Conservation (phyloP, 2,888 invertebrate species). For the Rhingia campestris region DNA sequence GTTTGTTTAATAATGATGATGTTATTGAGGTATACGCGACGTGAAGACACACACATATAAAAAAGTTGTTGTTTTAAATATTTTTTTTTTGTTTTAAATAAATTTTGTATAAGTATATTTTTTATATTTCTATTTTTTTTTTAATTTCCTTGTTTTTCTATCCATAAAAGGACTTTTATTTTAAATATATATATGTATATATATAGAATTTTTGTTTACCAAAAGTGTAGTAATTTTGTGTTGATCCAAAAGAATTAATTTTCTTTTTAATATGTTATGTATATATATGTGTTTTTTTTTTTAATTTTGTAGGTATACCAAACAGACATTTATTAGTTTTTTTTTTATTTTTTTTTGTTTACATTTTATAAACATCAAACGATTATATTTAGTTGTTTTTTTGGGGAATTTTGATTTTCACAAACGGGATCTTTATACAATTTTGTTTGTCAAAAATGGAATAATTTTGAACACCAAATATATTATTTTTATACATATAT, state of each 20-base stretch:
- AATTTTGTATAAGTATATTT: conserved; percentile 71
- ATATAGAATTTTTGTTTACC: conserved; percentile 46
- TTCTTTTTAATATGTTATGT: conserved; percentile 52
- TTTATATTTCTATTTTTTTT: conserved; percentile 71
- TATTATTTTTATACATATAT: conserved; percentile 37
- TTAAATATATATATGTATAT: conserved; percentile 57
- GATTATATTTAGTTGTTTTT: conserved; percentile 63
- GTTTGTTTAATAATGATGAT: conserved; percentile 75
- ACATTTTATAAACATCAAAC: conserved; percentile 68
- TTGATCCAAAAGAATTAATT: conserved; percentile 56
- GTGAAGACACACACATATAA: conserved; percentile 83
- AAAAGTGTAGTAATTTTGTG: conserved; percentile 63
- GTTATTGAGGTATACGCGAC: conserved; percentile 85
- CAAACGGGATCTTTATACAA: conserved; percentile 45
- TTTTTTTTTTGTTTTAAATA: conserved; percentile 62
- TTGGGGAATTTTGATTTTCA: conserved; percentile 41
- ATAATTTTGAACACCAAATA: conserved; percentile 74
- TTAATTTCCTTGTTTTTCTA: conserved; percentile 58
- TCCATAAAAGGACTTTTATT: conserved; percentile 73
- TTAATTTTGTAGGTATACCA: conserved; percentile 73
- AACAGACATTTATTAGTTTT: conserved; percentile 73
- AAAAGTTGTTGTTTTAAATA: conserved; percentile 73
- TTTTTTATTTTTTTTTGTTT: conserved; percentile 38
- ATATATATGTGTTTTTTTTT: conserved; percentile 63
- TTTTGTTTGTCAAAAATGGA: conserved; percentile 50